Conservation (phyloP, 2,888 invertebrate species). For the Caenorhabditis becei region DNA sequence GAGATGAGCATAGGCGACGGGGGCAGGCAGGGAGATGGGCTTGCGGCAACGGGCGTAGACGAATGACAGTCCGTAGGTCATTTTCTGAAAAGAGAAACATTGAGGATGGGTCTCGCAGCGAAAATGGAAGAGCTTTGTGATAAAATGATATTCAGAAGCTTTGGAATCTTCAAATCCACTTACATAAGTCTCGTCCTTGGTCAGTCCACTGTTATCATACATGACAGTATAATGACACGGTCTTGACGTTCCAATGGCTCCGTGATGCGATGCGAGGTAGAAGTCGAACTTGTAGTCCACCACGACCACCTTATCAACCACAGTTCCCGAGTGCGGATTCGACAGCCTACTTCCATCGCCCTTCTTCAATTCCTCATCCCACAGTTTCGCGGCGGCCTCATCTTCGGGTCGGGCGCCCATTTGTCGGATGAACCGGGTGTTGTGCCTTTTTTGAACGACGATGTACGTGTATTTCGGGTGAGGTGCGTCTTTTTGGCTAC, state of each 20-base stretch:
- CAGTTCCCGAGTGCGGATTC: conserved; percentile 66
- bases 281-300: conserved; percentile 89
- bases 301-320: conserved; percentile 54
- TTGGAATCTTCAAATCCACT: too few relatives aligned
- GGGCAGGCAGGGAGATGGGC: conserved; percentile 98
- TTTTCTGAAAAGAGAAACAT: conserved; percentile 59
- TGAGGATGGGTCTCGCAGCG: not conserved
- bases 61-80: conserved; percentile 67
- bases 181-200: conserved; percentile 95
- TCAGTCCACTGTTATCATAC: conserved; percentile 99
- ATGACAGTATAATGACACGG: conserved; percentile 99
- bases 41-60: conserved; percentile 85
- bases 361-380: conserved; percentile 31
- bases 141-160: too few relatives aligned
- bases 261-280: conserved; percentile 89
- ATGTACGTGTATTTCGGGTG: conserved; percentile 66
- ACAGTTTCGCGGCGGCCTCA: not conserved
- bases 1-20: conserved; percentile 98
- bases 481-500: not conserved
- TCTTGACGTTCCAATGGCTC: conserved; percentile 89
- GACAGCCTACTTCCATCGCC: conserved; percentile 17
- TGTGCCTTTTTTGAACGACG: conserved; percentile 70
- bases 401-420: not conserved
- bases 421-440: conserved; percentile 54
- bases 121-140: too few relatives aligned